Evolutionary conservation across 2,113 vertebrate genomes (phyloP).

Genomic region (Origma solitaria): DNA sequence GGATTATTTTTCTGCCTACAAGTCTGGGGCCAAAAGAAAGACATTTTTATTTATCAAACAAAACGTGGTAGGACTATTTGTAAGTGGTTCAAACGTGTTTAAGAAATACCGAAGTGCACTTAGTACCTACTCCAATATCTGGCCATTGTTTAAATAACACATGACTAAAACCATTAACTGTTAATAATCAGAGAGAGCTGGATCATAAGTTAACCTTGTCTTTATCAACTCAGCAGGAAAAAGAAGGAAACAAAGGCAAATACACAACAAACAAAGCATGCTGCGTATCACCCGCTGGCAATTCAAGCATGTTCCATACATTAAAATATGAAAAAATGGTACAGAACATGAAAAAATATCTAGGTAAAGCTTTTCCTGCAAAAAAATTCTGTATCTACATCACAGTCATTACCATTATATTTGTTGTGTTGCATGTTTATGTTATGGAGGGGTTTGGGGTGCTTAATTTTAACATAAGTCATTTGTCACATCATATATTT

Average conservation of each 20-base stretch:
- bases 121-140: neutral
- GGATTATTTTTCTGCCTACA: neutral
- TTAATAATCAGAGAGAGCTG: neutral
- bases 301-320: neutral
- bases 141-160: neutral
- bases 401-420: neutral
- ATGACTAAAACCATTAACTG: neutral
- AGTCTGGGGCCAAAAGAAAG: neutral
- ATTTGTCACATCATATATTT: neutral
- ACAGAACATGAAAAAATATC: neutral
- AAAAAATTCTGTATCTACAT: neutral
- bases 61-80: neutral
- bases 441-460: neutral
- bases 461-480: neutral
- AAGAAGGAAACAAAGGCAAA: neutral
- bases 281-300: neutral
- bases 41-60: neutral
- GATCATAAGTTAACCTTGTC: neutral
- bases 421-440: neutral
- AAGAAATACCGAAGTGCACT: neutral
- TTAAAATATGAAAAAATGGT: neutral
- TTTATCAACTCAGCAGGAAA: neutral
- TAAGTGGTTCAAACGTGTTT: neutral
- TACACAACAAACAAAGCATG: neutral
- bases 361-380: neutral